Evolutionary conservation across 1,140 invertebrate genomes (phyloP).

Genomic region (Conus ventricosus): DNA sequence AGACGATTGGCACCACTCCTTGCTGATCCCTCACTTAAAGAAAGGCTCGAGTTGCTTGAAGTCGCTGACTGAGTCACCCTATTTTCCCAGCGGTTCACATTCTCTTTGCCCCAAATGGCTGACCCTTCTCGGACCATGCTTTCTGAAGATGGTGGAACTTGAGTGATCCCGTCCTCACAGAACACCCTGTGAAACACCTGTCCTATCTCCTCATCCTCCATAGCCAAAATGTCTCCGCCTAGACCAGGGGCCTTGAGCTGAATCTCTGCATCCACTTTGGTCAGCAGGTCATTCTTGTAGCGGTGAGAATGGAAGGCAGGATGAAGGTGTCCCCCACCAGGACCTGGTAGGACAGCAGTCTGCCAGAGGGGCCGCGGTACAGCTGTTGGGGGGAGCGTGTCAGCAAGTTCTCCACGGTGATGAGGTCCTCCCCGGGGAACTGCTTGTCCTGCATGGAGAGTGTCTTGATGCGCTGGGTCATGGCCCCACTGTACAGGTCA

Average conservation of each 20-base stretch:
- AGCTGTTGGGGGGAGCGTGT: constrained; percentile 25
- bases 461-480: constrained; percentile 39
- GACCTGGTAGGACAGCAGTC: constrained; percentile 52
- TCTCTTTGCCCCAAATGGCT: not conserved
- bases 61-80: not conserved
- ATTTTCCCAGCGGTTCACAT: not conserved
- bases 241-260: constrained; percentile 8
- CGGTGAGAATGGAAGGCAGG: constrained; percentile 29
- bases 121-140: constrained; percentile 1
- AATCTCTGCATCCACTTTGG: constrained; percentile 45
- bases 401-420: constrained; percentile 50
- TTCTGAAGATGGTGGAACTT: not conserved
- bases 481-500: constrained; percentile 43
- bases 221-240: not conserved
- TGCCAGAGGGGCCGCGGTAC: constrained; percentile 44
- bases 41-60: not conserved
- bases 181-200: constrained; percentile 1
- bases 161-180: not conserved
- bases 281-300: constrained; percentile 38
- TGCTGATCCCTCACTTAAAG: not conserved
- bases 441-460: constrained; percentile 30
- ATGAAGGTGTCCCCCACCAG: constrained; percentile 49
- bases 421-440: constrained; percentile 49
- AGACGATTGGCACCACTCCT: not conserved
- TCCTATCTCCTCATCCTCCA: not conserved